Evolutionary conservation across 2,888 invertebrate species (phyloP), one percentile per base, ranked within the genome.

Genomic region (Xestia rhomboidea): DNA sequence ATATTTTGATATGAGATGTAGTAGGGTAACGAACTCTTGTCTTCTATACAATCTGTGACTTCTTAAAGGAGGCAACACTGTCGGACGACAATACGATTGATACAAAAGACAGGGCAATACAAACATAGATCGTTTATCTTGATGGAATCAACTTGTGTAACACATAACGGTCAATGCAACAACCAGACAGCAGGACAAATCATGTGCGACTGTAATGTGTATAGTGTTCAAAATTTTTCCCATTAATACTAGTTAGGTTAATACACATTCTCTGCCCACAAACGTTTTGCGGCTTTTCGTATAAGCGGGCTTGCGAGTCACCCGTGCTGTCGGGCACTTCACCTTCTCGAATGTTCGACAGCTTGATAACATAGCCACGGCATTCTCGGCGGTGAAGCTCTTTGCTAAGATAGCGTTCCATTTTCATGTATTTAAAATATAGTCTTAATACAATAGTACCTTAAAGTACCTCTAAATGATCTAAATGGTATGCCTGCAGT

Each of bases 131-230:
- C 44, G 63, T 72, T 66, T 62, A 79, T 69, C 57, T 78, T 46
- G 74, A 74, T 34, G 51, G 66, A 66, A 74, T 27, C 27, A 63
- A 38, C 46, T 83, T 60, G n/a, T 76, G 49, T 71, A 71, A 74
- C 67, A 49, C 27, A 30, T 8, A 44, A 41, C 8, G 24, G 62
- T 60, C 60, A 30, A n/a, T 62, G 49, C 72, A 77, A 77, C 89
- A 91, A 91, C 91, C 93, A 92, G 91, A 91, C 91, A 91, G 78
- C 93, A 92, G 92, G 93, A 93, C 93, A 92, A 89, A 85, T 76
- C 81, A 88, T 89, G 90, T 90, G 88, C 83, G 85, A 89, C 88
- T 90, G 83, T 89, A 85, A 87, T 90, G 88, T 91, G 88, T 91
- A 90, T 90, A 90, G 89, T 90, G 87, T 90, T 90, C 88, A 89